Evolutionary conservation across 1,140 invertebrate genomes (phyloP).

Genomic region (Drosophila yakuba): DNA sequence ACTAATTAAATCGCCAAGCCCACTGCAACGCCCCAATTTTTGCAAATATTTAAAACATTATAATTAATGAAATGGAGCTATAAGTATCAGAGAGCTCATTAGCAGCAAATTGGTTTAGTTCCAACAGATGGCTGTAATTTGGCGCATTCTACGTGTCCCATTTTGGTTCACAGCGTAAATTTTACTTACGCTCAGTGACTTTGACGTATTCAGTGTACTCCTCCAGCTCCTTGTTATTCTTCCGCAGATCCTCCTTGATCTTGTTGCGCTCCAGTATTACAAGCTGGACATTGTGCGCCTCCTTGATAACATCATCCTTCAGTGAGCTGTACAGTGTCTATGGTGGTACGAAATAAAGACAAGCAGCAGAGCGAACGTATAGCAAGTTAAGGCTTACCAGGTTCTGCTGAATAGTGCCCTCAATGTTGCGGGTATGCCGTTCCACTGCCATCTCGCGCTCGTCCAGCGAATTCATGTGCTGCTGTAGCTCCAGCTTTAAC

Average conservation of each 20-base stretch:
- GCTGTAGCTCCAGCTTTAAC: slow-evolving; percentile 59
- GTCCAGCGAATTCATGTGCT: slow-evolving; percentile 54
- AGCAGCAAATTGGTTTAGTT: no score
- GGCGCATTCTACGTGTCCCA: no score
- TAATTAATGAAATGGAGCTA: no score
- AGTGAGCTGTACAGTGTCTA: slow-evolving; percentile 86
- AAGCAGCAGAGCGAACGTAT: not conserved
- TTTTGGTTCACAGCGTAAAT: not conserved
- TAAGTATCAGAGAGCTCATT: no score
- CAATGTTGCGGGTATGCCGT: slow-evolving; percentile 85
- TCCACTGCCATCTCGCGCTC: slow-evolving; percentile 74
- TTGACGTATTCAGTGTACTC: slow-evolving; percentile 62
- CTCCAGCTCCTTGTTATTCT: slow-evolving; percentile 60
- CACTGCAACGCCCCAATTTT: no score
- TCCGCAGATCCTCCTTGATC: slow-evolving; percentile 82
- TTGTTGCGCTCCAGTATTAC: slow-evolving; percentile 85
- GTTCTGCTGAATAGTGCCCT: slow-evolving; percentile 85
- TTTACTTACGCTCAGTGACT: slow-evolving; percentile 50
- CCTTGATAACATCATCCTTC: slow-evolving; percentile 86
- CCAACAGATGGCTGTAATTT: no score
- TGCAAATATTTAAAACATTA: no score
- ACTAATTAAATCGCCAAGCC: no score
- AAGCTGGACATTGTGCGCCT: slow-evolving; percentile 86
- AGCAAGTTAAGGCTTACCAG: slow-evolving; percentile 68
- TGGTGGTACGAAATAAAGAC: not conserved